Evolutionary conservation across 1,140 invertebrate genomes (phyloP).

Genomic region (Monochamus saltuarius): DNA sequence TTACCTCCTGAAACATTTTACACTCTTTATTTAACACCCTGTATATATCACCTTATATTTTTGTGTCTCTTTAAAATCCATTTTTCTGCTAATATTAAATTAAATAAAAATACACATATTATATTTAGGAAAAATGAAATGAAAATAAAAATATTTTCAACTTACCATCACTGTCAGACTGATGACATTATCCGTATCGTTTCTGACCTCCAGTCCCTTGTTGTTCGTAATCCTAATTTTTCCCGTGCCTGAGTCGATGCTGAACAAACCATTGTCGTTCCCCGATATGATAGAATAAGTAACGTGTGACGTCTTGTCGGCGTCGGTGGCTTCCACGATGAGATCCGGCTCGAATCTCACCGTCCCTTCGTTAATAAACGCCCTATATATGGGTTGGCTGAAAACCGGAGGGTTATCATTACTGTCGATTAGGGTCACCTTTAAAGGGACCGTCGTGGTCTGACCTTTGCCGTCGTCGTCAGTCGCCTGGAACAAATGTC

Average conservation of each 20-base stretch:
- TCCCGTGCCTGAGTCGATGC: conserved; percentile 66
- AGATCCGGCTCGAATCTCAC: conserved; percentile 78
- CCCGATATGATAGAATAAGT: conserved; percentile 72
- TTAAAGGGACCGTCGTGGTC: conserved; percentile 73
- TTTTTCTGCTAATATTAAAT: too few species aligned
- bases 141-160: neutral
- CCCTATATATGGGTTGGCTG: conserved; percentile 68
- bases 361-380: conserved; percentile 81
- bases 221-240: conserved; percentile 67
- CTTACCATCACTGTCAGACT: conserved; percentile 59
- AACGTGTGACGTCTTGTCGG: conserved; percentile 78
- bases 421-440: conserved; percentile 75
- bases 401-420: conserved; percentile 88
- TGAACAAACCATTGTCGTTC: conserved; percentile 65
- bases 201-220: conserved; percentile 63
- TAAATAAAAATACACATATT: too few species aligned
- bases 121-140: too few species aligned
- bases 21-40: too few species aligned
- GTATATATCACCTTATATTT: too few species aligned
- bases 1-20: too few species aligned
- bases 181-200: conserved; percentile 59
- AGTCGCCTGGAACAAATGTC: conserved; percentile 63
- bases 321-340: conserved; percentile 71
- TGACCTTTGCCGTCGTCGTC: conserved; percentile 81
- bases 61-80: too few species aligned